phyloP scores from a whole-genome alignment of 2,888 invertebrate genomes.

The Macrosoma leucophasiata region DNA sequence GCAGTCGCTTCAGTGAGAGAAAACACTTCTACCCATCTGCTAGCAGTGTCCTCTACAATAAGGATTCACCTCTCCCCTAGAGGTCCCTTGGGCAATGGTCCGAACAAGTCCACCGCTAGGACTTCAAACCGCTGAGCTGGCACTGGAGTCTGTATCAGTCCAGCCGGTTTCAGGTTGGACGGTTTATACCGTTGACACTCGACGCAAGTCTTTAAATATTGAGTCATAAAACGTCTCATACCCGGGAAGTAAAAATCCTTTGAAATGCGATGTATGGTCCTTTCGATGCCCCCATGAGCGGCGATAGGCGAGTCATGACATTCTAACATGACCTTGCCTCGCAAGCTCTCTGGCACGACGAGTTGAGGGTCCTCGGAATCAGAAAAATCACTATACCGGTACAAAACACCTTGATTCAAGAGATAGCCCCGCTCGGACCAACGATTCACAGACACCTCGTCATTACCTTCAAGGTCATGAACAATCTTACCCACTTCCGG shows the following conservation, averaged over 20 bases:
- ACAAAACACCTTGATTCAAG: slow-evolving; percentile 27
- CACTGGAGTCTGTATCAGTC: slow-evolving; percentile 31
- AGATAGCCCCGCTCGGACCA: slow-evolving; percentile 26
- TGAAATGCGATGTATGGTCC: slow-evolving; percentile 13
- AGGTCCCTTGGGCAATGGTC: slow-evolving; percentile 22
- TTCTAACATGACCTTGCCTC: slow-evolving; percentile 12
- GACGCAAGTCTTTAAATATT: background rate
- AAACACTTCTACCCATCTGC: slow-evolving; percentile 31
- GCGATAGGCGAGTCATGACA: slow-evolving; percentile 26
- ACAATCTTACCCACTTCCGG: slow-evolving; percentile 25
- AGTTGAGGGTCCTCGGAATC: slow-evolving; percentile 7
- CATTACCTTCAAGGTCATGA: slow-evolving; percentile 19
- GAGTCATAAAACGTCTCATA: background rate
- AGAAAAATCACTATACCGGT: slow-evolving; percentile 13
- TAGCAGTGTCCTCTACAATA: slow-evolving; percentile 24
- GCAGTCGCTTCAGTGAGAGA: slow-evolving; percentile 25
- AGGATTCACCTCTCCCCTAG: slow-evolving; percentile 27
- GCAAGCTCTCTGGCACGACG: slow-evolving; percentile 5
- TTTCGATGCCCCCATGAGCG: slow-evolving; percentile 27
- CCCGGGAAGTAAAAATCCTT: slow-evolving; percentile 1
- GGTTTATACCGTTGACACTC: slow-evolving; percentile 32
- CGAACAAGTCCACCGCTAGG: slow-evolving; percentile 31
- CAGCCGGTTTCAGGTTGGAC: slow-evolving; percentile 32
- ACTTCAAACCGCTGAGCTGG: slow-evolving; percentile 26
- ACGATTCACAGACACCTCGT: background rate